Conservation (phyloP, 2,888 invertebrate genomes). For the Ennomos erosarius region DNA sequence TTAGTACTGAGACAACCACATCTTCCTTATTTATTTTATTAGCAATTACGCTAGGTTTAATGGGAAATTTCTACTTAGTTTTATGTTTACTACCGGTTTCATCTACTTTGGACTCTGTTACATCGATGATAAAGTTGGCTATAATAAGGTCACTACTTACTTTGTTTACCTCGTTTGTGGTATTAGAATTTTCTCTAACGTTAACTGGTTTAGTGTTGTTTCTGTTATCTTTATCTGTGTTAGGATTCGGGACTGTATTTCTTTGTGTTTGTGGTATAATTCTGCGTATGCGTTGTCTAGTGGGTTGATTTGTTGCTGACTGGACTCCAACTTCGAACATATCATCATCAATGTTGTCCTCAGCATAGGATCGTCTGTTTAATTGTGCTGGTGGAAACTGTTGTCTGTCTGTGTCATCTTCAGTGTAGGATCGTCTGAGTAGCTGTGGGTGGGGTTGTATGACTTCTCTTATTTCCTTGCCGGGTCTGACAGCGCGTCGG, state of each 20-base stretch:
- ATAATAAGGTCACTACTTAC: constrained; percentile 52
- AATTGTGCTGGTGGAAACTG: too few relatives aligned
- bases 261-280: constrained; percentile 54
- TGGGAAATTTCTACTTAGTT: constrained; percentile 20
- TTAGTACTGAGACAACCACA: background rate
- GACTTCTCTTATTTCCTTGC: constrained; percentile 68
- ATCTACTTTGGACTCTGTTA: constrained; percentile 6
- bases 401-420: too few relatives aligned
- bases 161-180: constrained; percentile 41
- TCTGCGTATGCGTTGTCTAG: constrained; percentile 51
- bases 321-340: constrained; percentile 61
- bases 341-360: constrained; percentile 61
- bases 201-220: constrained; percentile 44
- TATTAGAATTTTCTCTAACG: constrained; percentile 35
- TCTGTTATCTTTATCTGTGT: constrained; percentile 44
- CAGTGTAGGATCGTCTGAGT: constrained; percentile 62
- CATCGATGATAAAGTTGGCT: constrained; percentile 4
- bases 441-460: constrained; percentile 44
- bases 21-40: constrained; percentile 8
- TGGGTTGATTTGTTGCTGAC: constrained; percentile 45
- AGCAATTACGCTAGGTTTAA: constrained; percentile 11
- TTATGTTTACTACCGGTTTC: constrained; percentile 2
- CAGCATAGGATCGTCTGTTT: constrained; percentile 62
- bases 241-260: constrained; percentile 45
- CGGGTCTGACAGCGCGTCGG: constrained; percentile 76